Evolutionary conservation across 64 coral and sea anemone genomes (phyloP), one percentile per base, ranked within the genome.

Genomic region (Porites lutea): DNA sequence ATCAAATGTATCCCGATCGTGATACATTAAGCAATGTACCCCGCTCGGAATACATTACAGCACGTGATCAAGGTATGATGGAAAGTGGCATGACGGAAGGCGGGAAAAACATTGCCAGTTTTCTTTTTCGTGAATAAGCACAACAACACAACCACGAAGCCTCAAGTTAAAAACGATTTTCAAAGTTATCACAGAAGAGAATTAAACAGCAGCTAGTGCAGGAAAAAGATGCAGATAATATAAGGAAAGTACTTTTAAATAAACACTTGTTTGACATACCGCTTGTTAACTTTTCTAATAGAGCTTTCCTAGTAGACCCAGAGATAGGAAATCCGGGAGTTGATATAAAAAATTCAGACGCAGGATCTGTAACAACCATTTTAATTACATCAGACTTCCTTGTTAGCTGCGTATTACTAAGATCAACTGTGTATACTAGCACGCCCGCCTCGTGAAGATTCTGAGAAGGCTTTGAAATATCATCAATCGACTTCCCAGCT

Each of bases 401-500:
- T 19, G 23, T 9, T 9, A 21, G 54, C 27, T 37, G 27, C 27
- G 27, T 37, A 45, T 83, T 20, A 37, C 43, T 79, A 16, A 83
- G 37, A 43, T 65, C 89, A 47, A 91, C 66, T 45, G 50, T 23
- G 69, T 72, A 81, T 14, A 91, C 53, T 16, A 91, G 68, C 3
- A 91, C 65, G 3, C 89, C 89, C 49, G 76, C 23, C 16, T 74
- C 58, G 23, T 64, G 78, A 16, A 91, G 13, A 3, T 81, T 50
- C 7, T 37, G 22, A 8, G 78, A 78, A 12, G 89, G 27, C 18
- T 68, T 61, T n/a, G 69, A 72, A 18, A 82, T 79, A 60, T 91
- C 89, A 47, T 83, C 78, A 57, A 73, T 79, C 6, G 77, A 83
- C 72, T 91, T 91, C 57, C 78, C 89, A 16, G 63, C 89, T 52